Evolutionary conservation across 2,888 invertebrate species (phyloP).

Genomic region (Chloromyia formosa): DNA sequence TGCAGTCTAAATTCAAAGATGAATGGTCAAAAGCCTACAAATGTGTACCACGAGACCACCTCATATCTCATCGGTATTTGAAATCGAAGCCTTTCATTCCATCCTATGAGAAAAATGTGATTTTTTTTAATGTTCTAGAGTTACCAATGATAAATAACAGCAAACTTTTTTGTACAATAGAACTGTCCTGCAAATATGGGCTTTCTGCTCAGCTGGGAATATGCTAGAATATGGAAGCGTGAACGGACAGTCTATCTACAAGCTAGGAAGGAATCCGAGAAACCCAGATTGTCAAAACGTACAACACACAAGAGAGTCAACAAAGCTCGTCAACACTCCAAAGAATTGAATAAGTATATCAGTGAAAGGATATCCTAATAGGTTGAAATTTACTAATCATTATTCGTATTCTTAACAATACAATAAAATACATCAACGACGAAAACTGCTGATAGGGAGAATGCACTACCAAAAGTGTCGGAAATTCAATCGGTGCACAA

Average conservation of each 20-base stretch:
- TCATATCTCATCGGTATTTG: slow-evolving; percentile 26
- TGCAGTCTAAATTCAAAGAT: neutral
- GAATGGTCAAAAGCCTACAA: slow-evolving; percentile 38
- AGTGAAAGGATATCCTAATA: too few relatives aligned
- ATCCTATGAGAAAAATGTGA: slow-evolving; percentile 29
- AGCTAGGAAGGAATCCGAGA: slow-evolving; percentile 16
- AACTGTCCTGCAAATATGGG: slow-evolving; percentile 12
- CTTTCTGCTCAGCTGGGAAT: slow-evolving; percentile 33
- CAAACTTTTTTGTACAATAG: neutral
- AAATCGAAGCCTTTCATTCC: slow-evolving; percentile 41
- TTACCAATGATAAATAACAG: neutral
- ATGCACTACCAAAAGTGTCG: too few relatives aligned
- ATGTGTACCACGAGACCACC: slow-evolving; percentile 13
- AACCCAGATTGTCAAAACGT: neutral
- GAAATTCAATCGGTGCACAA: too few relatives aligned
- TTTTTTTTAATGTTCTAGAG: neutral
- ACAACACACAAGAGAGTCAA: neutral
- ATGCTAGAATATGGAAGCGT: slow-evolving; percentile 23
- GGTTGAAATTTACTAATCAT: too few relatives aligned
- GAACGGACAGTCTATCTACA: slow-evolving; percentile 16
- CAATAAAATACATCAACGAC: too few relatives aligned
- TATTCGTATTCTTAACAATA: too few relatives aligned
- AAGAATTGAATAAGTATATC: too few relatives aligned
- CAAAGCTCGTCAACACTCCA: too few relatives aligned
- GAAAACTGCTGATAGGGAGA: too few relatives aligned